A percentile compares a stretch with the other conserved stretches of the same genome.
Conservation (phyloP, 2,888 invertebrate genomes). For the Caenorhabditis sulstoni region DNA sequence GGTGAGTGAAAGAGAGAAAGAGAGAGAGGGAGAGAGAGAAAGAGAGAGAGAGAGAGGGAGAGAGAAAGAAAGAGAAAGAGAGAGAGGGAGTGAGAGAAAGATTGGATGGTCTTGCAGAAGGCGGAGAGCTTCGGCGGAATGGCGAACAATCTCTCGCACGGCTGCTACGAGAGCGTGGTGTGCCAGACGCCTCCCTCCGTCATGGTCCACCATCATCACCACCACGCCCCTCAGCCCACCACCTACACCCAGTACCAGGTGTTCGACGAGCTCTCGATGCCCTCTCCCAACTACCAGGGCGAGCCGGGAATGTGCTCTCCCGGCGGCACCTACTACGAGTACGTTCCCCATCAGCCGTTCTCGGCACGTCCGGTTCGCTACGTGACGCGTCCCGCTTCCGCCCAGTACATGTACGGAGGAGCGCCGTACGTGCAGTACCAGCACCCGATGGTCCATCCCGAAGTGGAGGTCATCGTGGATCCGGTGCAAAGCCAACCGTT, state of each 20-base stretch:
- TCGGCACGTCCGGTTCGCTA: slow-evolving; percentile 37
- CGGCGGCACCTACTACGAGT: slow-evolving; percentile 42
- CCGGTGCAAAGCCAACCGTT: slow-evolving; percentile 41
- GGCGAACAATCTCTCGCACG: slow-evolving; percentile 22
- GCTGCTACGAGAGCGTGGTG: slow-evolving; percentile 37
- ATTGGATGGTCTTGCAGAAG: slow-evolving; percentile 43
- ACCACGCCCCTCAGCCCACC: slow-evolving; percentile 22
- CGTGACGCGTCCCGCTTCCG: slow-evolving; percentile 5
- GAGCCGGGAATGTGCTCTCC: slow-evolving; percentile 45
- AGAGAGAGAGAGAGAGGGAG: slow-evolving; percentile 28
- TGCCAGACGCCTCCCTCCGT: slow-evolving; percentile 47
- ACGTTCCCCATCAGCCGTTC: slow-evolving; percentile 26
- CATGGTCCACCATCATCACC: slow-evolving; percentile 43
- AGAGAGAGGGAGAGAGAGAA: neutral
- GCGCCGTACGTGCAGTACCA: slow-evolving; percentile 26
- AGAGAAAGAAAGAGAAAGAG: neutral
- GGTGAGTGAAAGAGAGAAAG: slow-evolving; percentile 5
- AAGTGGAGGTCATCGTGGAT: slow-evolving; percentile 41
- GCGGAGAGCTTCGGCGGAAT: slow-evolving; percentile 68
- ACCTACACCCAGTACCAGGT: slow-evolving; percentile 43
- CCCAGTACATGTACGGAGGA: slow-evolving; percentile 35
- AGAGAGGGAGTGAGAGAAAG: neutral
- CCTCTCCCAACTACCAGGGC: slow-evolving; percentile 17
- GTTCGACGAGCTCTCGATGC: slow-evolving; percentile 40
- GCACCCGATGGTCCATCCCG: slow-evolving; percentile 31